phyloP scores from a whole-genome alignment of 2,888 invertebrate genomes.

The Philhelius pedissequus region DNA sequence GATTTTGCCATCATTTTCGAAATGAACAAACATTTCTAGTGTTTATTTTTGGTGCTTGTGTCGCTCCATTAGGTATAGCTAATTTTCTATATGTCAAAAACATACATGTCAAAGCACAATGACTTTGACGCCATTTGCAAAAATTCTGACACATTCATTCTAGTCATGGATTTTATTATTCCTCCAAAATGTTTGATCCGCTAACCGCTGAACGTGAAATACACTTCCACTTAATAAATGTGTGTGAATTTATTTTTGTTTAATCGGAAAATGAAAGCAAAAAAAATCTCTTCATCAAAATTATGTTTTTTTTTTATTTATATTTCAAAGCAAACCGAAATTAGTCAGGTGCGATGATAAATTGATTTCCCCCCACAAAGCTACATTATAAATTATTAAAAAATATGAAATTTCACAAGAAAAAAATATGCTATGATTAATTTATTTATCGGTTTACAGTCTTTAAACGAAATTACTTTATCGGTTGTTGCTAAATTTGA shows the following conservation, averaged over 20 bases:
- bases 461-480: background rate
- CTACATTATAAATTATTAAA: background rate
- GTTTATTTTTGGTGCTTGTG: too few relatives aligned
- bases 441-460: constrained; percentile 15
- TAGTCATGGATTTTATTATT: background rate
- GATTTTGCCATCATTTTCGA: too few relatives aligned
- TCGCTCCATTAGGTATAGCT: too few relatives aligned
- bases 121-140: too few relatives aligned
- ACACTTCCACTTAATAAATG: background rate
- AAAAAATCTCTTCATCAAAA: background rate
- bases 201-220: background rate
- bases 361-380: constrained; percentile 26
- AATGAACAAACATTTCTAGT: too few relatives aligned
- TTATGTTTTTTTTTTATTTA: background rate
- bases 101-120: too few relatives aligned
- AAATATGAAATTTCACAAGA: background rate
- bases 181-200: background rate
- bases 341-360: constrained; percentile 9
- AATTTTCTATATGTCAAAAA: too few relatives aligned
- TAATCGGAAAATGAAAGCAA: background rate
- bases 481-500: background rate
- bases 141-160: too few relatives aligned
- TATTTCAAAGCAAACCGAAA: background rate
- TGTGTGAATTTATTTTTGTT: background rate
- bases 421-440: constrained; percentile 8